Evolutionary conservation across 2,888 invertebrate species (phyloP).

Genomic region (Pycnomerus fuliginosus): DNA sequence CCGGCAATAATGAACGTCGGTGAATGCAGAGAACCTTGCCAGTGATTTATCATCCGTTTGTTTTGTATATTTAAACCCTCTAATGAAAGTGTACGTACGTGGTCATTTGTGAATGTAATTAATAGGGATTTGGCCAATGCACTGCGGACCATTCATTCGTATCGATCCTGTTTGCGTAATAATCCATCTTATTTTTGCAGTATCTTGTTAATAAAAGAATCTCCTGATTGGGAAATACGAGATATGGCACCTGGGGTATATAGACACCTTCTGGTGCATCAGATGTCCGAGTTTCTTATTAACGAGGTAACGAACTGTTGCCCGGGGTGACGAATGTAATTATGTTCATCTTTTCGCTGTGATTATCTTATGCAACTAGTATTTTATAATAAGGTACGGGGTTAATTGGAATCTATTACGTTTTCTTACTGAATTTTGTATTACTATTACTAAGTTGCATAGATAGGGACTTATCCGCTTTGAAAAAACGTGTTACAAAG

Average conservation of each 20-base stretch:
- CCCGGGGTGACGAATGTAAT: constrained; percentile 39
- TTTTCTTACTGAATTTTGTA: too few relatives aligned
- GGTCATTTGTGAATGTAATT: constrained; percentile 38
- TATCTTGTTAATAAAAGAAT: constrained; percentile 23
- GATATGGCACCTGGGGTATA: constrained; percentile 32
- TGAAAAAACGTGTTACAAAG: too few relatives aligned
- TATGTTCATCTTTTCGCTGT: constrained; percentile 21
- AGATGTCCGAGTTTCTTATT: constrained; percentile 38
- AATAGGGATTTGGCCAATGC: constrained; percentile 32
- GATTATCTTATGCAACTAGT: too few relatives aligned
- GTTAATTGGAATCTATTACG: too few relatives aligned
- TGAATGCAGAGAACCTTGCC: constrained; percentile 25
- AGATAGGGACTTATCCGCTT: too few relatives aligned
- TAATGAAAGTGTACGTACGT: constrained; percentile 33
- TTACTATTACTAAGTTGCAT: too few relatives aligned
- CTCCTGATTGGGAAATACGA: constrained; percentile 29
- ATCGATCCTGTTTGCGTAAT: constrained; percentile 7
- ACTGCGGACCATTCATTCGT: constrained; percentile 9
- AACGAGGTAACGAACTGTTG: constrained; percentile 46
- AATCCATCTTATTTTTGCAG: constrained; percentile 10
- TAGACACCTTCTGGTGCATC: constrained; percentile 33
- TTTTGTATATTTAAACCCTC: constrained; percentile 34
- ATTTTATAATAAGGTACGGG: too few relatives aligned
- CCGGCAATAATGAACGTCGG: constrained; percentile 23
- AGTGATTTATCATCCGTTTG: constrained; percentile 27